phyloP scores from a whole-genome alignment of 2,888 invertebrate species.

The Thymelicus acteon region DNA sequence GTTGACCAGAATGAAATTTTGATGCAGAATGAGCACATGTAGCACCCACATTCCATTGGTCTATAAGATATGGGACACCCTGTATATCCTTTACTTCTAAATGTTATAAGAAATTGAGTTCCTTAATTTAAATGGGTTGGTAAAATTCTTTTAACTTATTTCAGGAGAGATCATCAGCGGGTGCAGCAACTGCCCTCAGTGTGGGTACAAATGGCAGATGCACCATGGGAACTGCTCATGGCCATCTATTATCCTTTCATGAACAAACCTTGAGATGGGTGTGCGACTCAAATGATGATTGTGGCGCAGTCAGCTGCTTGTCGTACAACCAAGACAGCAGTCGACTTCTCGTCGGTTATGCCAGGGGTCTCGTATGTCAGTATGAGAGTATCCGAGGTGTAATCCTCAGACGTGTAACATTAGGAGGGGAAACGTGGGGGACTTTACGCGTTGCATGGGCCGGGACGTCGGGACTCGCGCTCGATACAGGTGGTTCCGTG shows the following conservation, averaged over 20 bases:
- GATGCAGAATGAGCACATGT: too few species aligned
- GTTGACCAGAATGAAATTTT: too few species aligned
- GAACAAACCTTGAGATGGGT: conserved; percentile 96
- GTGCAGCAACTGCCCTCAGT: conserved; percentile 93
- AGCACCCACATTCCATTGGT: too few species aligned
- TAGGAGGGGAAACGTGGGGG: conserved; percentile 80
- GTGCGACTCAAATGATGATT: conserved; percentile 87
- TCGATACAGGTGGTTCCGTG: conserved; percentile 98
- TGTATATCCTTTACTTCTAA: too few species aligned
- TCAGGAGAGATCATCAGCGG: conserved; percentile 95
- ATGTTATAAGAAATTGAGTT: too few species aligned
- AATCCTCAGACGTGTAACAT: conserved; percentile 73
- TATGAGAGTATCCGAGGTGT: conserved; percentile 91
- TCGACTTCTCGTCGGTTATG: conserved; percentile 90
- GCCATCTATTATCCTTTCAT: conserved; percentile 90
- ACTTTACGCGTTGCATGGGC: conserved; percentile 77
- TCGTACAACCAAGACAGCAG: conserved; percentile 95
- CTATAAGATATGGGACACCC: too few species aligned
- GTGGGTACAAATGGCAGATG: conserved; percentile 88
- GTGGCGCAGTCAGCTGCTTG: conserved; percentile 92
- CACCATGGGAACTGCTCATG: conserved; percentile 97
- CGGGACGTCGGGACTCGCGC: conserved; percentile 77
- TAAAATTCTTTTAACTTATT: conserved; percentile 22
- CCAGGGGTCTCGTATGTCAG: conserved; percentile 95
- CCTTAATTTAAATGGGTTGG: too few species aligned